Evolutionary conservation across 2,797 vertebrate genomes (phyloP).

Genomic region (Cuniculus paca): DNA sequence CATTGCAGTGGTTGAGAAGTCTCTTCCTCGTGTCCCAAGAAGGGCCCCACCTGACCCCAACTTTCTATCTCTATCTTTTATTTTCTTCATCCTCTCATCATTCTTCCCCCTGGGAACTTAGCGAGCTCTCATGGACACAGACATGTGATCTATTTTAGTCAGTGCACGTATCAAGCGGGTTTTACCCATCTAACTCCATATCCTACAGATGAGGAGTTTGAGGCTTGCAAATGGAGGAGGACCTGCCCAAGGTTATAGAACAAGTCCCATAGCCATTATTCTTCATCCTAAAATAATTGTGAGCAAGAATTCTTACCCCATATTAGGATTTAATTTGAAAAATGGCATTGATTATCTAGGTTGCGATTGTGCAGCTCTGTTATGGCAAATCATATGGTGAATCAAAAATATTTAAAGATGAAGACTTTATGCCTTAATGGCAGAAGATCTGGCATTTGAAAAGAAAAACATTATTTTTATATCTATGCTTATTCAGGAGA

Average conservation of each 20-base stretch:
- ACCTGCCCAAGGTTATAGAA: background rate
- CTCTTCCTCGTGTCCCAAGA: too few relatives aligned
- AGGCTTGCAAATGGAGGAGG: background rate
- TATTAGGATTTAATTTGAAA: conserved; percentile 27
- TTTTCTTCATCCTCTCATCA: too few relatives aligned
- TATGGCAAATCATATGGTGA: background rate
- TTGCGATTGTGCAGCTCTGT: background rate
- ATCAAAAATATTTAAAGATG: conserved; percentile 31
- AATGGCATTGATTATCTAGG: conserved; percentile 8
- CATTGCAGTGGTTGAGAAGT: too few relatives aligned
- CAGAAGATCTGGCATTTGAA: background rate
- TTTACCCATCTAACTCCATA: background rate
- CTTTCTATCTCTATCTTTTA: too few relatives aligned
- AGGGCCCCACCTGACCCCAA: too few relatives aligned
- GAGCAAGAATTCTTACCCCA: conserved; percentile 32
- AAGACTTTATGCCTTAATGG: background rate
- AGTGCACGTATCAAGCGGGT: background rate
- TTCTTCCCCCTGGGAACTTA: too few relatives aligned
- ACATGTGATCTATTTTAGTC: background rate
- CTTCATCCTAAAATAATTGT: conserved; percentile 30
- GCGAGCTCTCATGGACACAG: too few relatives aligned
- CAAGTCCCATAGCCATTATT: conserved; percentile 13
- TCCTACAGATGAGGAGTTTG: background rate
- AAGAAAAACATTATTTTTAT: background rate
- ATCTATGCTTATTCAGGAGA: background rate